Conservation (phyloP, 2,113 vertebrate species). For the Pollachius pollachius region DNA sequence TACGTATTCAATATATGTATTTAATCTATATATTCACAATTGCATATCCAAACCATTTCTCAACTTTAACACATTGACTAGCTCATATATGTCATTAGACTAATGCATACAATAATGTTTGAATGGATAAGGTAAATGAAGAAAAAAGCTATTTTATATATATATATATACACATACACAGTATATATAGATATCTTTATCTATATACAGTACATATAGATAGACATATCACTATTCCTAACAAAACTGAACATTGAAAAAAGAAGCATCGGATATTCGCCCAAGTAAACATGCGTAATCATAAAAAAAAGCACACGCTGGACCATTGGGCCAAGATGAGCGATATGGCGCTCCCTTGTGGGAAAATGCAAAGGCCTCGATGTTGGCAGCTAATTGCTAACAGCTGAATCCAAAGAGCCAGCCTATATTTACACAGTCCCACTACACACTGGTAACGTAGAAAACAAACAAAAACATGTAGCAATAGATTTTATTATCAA, state of each 20-base stretch:
- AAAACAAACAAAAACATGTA: slow-evolving; percentile 21
- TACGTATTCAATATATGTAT: too few species aligned
- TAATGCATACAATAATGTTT: too few species aligned
- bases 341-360: slow-evolving; percentile 68
- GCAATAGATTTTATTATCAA: slow-evolving; percentile 28
- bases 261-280: too few species aligned
- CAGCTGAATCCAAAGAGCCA: slow-evolving; percentile 44
- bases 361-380: slow-evolving; percentile 25
- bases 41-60: too few species aligned
- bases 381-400: slow-evolving; percentile 40
- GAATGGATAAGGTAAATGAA: background rate
- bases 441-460: slow-evolving; percentile 37
- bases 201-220: background rate
- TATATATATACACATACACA: too few species aligned
- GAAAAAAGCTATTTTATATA: background rate
- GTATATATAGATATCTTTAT: too few species aligned
- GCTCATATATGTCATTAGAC: too few species aligned
- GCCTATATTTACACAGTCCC: slow-evolving; percentile 20
- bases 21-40: too few species aligned
- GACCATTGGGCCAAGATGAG: slow-evolving; percentile 26
- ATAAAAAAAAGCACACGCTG: background rate
- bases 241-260: too few species aligned
- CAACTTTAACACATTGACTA: too few species aligned
- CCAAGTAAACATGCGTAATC: background rate
- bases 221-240: too few species aligned